Conservation (phyloP, 2,113 vertebrate species). For the Chloebia gouldiae region DNA sequence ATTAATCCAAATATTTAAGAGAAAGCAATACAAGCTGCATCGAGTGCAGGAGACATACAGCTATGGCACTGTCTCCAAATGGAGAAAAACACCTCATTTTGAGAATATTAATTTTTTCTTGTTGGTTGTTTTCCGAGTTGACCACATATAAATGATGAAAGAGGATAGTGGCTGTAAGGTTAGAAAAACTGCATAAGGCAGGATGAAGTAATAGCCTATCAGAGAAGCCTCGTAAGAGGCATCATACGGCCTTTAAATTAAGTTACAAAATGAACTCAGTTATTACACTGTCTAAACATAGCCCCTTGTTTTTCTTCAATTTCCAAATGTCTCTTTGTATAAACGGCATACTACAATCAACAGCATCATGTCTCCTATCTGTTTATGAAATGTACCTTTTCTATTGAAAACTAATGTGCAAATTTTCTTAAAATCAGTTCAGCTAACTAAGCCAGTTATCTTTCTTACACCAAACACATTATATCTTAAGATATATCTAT, state of each 20-base stretch:
- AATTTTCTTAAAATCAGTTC: background rate
- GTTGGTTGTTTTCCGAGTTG: background rate
- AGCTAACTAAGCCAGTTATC: background rate
- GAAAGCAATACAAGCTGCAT: background rate
- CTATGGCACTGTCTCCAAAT: background rate
- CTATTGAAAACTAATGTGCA: background rate
- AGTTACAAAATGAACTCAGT: background rate
- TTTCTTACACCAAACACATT: background rate
- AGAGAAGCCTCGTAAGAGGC: background rate
- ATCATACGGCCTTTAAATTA: background rate
- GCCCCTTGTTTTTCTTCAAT: background rate
- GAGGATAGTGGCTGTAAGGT: background rate
- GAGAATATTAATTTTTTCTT: background rate
- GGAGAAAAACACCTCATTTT: background rate
- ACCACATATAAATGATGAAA: background rate
- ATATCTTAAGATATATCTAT: background rate
- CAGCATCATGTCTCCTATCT: background rate
- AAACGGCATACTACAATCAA: background rate
- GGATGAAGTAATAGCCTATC: background rate
- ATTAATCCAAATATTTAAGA: conserved; percentile 25
- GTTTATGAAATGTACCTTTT: background rate
- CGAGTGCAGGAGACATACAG: background rate
- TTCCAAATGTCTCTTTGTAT: background rate
- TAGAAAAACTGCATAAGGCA: background rate
- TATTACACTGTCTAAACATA: background rate